Evolutionary conservation across 2,888 invertebrate genomes (phyloP).

Genomic region (Drosophila stalkeri): DNA sequence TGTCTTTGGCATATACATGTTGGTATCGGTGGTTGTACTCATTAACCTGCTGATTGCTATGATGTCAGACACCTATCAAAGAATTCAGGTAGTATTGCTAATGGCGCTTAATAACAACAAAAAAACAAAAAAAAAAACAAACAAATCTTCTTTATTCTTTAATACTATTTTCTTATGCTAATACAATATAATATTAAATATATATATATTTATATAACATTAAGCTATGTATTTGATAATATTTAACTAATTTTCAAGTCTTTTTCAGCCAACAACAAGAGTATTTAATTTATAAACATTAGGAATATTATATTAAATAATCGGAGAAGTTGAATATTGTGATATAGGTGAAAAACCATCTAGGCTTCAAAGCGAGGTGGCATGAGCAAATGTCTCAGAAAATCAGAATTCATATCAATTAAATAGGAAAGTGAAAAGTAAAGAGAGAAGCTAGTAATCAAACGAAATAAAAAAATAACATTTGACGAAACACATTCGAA

Average conservation of each 20-base stretch:
- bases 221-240: slow-evolving; percentile 55
- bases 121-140: not conserved
- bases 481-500: not conserved
- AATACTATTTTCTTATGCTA: slow-evolving; percentile 29
- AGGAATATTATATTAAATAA: not conserved
- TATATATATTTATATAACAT: slow-evolving; percentile 6
- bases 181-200: slow-evolving; percentile 5
- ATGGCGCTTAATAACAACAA: slow-evolving; percentile 55
- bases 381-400: not conserved
- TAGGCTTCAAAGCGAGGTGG: too few species aligned
- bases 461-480: not conserved
- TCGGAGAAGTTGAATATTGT: not conserved
- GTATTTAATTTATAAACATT: not conserved
- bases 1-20: slow-evolving; percentile 97
- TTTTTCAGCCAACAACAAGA: slow-evolving; percentile 56
- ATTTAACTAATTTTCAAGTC: slow-evolving; percentile 50
- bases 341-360: too few species aligned
- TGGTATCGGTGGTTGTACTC: slow-evolving; percentile 99
- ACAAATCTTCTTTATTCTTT: slow-evolving; percentile 24
- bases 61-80: slow-evolving; percentile 99
- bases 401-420: too few species aligned
- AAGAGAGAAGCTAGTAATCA: not conserved
- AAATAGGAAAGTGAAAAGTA: not conserved
- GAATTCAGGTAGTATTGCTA: slow-evolving; percentile 93
- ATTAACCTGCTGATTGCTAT: slow-evolving; percentile 99